These are phyloP conservation scores for Scolopax bukidnonensis DNA, from an alignment of 2,797 vertebrate species.

Conservation along the genomic window DNA sequence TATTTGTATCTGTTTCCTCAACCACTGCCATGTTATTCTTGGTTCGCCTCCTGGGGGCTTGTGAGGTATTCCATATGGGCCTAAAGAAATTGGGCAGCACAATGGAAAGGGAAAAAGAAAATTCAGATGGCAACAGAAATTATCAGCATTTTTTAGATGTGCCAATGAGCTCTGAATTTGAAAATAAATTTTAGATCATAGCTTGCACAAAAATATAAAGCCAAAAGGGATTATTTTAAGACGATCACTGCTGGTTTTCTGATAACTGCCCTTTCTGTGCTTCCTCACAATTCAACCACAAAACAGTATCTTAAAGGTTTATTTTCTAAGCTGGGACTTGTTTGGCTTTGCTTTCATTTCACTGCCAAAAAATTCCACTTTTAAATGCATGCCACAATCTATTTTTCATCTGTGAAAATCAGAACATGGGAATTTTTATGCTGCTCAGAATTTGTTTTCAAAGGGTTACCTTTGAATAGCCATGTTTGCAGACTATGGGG, in stretches of 20 bases:
- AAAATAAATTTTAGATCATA: not conserved
- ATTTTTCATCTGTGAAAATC: not conserved
- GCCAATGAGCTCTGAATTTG: not conserved
- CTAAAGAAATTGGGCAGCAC: not conserved
- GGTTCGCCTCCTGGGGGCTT: not conserved
- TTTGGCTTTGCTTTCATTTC: not conserved
- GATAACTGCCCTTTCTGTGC: not conserved
- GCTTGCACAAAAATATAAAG: not conserved
- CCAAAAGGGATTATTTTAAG: not conserved
- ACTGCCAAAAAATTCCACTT: not conserved
- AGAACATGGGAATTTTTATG: not conserved
- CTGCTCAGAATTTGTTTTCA: not conserved
- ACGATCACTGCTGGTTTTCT: not conserved
- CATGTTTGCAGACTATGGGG: not conserved
- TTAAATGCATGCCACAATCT: not conserved
- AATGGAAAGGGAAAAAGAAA: not conserved
- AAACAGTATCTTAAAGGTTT: not conserved
- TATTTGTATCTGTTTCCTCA: not conserved
- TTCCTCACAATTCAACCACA: not conserved
- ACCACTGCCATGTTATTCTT: conserved; percentile 14
- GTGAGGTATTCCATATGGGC: not conserved
- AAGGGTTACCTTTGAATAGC: not conserved
- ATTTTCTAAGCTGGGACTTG: not conserved
- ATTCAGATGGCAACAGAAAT: not conserved
- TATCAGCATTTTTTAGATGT: not conserved